phyloP scores from a whole-genome alignment of 2,888 invertebrate genomes.

The Noctuana brunneofusca region DNA sequence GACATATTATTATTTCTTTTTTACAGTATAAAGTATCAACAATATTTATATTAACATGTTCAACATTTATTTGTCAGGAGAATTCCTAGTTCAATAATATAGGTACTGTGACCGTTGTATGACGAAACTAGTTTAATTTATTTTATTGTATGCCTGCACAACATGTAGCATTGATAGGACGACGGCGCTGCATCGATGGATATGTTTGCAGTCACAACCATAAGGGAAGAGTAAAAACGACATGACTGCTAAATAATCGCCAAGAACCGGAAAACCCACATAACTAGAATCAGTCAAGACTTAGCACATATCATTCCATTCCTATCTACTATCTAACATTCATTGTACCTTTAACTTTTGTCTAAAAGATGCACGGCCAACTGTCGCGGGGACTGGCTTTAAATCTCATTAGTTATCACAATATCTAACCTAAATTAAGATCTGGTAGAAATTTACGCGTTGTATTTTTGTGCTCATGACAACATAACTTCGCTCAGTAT shows the following conservation, averaged over 20 bases:
- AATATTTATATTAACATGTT: slow-evolving; percentile 67
- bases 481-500: slow-evolving; percentile 22
- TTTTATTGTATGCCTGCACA: slow-evolving; percentile 38
- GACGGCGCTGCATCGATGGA: slow-evolving; percentile 49
- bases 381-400: slow-evolving; percentile 60
- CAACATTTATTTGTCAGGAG: slow-evolving; percentile 70
- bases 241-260: slow-evolving; percentile 58
- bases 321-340: slow-evolving; percentile 66
- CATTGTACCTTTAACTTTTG: slow-evolving; percentile 76
- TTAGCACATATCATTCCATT: slow-evolving; percentile 67
- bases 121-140: background rate
- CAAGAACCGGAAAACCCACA: slow-evolving; percentile 49
- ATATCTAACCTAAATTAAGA: slow-evolving; percentile 78
- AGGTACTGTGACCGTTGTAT: slow-evolving; percentile 4
- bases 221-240: slow-evolving; percentile 56
- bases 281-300: slow-evolving; percentile 62
- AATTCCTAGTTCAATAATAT: slow-evolving; percentile 60
- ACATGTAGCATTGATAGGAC: slow-evolving; percentile 40
- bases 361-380: slow-evolving; percentile 67
- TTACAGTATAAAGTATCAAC: slow-evolving; percentile 64
- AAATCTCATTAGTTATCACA: slow-evolving; percentile 82
- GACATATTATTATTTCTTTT: slow-evolving; percentile 54
- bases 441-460: slow-evolving; percentile 71
- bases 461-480: slow-evolving; percentile 74
- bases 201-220: slow-evolving; percentile 81